Conservation (phyloP, 1,140 invertebrate species). For the Adoxophyes honmai region DNA sequence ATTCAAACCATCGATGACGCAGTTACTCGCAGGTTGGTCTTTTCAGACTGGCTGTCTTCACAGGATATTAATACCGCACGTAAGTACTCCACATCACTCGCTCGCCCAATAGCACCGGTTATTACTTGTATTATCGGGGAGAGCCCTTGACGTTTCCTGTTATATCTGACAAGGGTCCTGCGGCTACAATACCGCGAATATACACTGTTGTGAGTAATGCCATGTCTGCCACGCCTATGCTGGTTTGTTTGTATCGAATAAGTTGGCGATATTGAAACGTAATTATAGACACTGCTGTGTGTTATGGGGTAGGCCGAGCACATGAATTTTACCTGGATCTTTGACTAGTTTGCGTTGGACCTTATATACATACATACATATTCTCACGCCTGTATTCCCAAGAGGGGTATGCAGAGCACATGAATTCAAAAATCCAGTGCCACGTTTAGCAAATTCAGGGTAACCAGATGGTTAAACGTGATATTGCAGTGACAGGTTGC, state of each 20-base stretch:
- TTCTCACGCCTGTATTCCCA: too few relatives aligned
- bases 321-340: too few relatives aligned
- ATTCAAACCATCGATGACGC: too few relatives aligned
- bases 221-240: not conserved
- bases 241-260: not conserved
- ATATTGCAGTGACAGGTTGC: too few relatives aligned
- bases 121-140: constrained; percentile 13
- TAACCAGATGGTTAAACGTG: too few relatives aligned
- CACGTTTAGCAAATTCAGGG: too few relatives aligned
- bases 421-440: too few relatives aligned
- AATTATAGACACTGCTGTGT: too few relatives aligned
- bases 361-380: too few relatives aligned
- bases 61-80: constrained; percentile 6
- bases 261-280: not conserved
- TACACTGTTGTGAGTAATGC: constrained; percentile 11
- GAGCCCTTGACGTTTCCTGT: constrained; percentile 9
- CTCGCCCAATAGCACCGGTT: not conserved
- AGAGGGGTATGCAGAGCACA: too few relatives aligned
- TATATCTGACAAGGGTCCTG: constrained; percentile 11
- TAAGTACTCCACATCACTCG: not conserved
- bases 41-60: not conserved
- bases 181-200: constrained; percentile 5
- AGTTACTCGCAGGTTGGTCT: not conserved
- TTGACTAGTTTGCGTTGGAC: too few relatives aligned
- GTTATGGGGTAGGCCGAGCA: too few relatives aligned